Conservation (phyloP, 2,888 invertebrate species). For the Chaetogeoica ovagalla region DNA sequence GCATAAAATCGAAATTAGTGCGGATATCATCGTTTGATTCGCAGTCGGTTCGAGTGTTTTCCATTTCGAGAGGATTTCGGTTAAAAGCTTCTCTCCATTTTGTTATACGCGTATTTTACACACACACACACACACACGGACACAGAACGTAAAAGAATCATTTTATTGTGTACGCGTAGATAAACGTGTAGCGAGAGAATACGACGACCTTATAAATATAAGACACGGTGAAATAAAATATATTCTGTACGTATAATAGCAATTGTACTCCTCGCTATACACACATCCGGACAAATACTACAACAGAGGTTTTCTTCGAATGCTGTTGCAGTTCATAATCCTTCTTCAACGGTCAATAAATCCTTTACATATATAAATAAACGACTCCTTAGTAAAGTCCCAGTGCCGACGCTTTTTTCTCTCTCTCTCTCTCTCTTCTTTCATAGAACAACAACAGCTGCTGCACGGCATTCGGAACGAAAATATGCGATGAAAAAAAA, state of each 20-base stretch:
- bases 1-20: constrained; percentile 36
- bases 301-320: constrained; percentile 12
- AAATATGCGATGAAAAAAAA: not conserved
- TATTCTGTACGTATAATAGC: not conserved
- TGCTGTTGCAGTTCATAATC: constrained; percentile 34
- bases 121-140: no score
- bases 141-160: constrained; percentile 17
- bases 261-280: constrained; percentile 13
- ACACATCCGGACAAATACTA: constrained; percentile 32
- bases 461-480: not conserved
- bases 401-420: not conserved
- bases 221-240: constrained; percentile 34
- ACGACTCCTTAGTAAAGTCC: not conserved
- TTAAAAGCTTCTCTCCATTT: constrained; percentile 35
- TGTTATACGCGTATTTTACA: not conserved
- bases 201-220: not conserved
- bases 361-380: not conserved
- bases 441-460: no score
- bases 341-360: constrained; percentile 41
- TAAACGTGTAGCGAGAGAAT: not conserved
- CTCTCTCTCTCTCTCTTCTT: not conserved
- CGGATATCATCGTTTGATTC: constrained; percentile 3
- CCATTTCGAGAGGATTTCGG: constrained; percentile 27
- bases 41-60: constrained; percentile 10
- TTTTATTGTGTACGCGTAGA: constrained; percentile 35